phyloP scores from a whole-genome alignment of 2,113 vertebrate genomes.

The Pongo pygmaeus region DNA sequence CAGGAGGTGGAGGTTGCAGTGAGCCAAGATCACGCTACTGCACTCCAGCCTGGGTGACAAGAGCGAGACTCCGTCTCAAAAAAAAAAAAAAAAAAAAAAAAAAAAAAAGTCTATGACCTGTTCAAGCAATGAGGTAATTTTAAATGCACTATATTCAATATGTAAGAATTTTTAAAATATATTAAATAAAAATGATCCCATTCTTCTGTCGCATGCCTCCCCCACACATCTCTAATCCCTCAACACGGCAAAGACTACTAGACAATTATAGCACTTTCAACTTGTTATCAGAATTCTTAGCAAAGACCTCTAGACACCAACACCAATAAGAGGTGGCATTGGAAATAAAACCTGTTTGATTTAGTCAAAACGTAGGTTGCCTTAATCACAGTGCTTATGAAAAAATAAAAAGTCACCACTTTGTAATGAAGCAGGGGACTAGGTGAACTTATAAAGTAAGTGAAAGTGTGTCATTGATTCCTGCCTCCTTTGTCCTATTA shows the following conservation, averaged over 20 bases:
- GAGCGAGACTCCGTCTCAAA: too few relatives aligned
- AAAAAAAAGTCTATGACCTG: neutral
- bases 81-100: too few relatives aligned
- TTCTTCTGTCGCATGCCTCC: neutral
- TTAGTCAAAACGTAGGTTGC: neutral
- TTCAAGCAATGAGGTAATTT: neutral
- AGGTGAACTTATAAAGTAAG: neutral
- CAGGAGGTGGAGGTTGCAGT: too few relatives aligned
- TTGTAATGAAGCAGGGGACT: neutral
- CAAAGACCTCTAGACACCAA: neutral
- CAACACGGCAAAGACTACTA: neutral
- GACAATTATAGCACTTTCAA: neutral
- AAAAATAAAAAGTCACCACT: neutral
- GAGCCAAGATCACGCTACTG: too few relatives aligned
- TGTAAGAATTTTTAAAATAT: neutral
- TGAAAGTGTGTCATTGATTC: neutral
- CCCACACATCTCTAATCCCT: neutral
- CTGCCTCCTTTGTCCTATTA: neutral
- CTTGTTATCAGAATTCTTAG: neutral
- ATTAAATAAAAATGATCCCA: slow-evolving; percentile 45
- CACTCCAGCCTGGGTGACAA: too few relatives aligned
- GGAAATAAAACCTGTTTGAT: neutral
- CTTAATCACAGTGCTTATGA: neutral
- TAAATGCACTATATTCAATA: neutral
- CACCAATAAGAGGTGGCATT: neutral